Evolutionary conservation across 2,888 invertebrate species (phyloP), one percentile per base, ranked within the genome.

Genomic region (Aricia artaxerxes): DNA sequence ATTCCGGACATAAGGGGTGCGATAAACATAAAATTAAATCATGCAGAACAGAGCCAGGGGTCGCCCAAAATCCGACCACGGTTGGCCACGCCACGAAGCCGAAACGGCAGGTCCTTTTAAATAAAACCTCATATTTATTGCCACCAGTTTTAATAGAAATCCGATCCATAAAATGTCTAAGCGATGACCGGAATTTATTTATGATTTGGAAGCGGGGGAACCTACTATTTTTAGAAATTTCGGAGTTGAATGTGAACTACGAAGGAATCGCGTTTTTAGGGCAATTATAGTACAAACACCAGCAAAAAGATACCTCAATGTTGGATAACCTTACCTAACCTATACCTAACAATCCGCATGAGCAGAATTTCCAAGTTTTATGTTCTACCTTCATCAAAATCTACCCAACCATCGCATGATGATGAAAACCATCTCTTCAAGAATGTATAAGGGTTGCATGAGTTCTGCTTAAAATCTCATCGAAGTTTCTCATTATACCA

Each of bases 121-220:
- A 76, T 76, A 76, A 76, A 76, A 76, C 49, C 49, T 35, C 49
- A 76, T 76, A 76, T 76, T 76, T 76, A 76, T 76, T 76, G 57
- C 76, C 76, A 53, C 13, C 35, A 57, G 57, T 53, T 53, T 57
- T 76, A 76, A 57, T 76, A 53, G 49, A 76, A 76, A 76, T 76
- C 76, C 53, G 57, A 76, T 76, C 76, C 76, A 76, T 76, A 76
- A 57, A 76, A 76, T 76, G 53, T 76, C 35, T 76, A 76, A 53
- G 76, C 75, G 44, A 75, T 57, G 76, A 16, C 76, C 53, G 76
- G 53, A 53, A 53, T 76, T 57, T 76, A 57, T 76, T 76, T 76
- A 76, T 76, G 76, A 35, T 76, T 76, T 57, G 53, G 35, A 7
- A 11, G 31, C 11, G 64, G 38, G 69, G 16, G 31, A 13, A 16